Conservation (phyloP, 2,888 invertebrate genomes). For the Amorpha juglandis region DNA sequence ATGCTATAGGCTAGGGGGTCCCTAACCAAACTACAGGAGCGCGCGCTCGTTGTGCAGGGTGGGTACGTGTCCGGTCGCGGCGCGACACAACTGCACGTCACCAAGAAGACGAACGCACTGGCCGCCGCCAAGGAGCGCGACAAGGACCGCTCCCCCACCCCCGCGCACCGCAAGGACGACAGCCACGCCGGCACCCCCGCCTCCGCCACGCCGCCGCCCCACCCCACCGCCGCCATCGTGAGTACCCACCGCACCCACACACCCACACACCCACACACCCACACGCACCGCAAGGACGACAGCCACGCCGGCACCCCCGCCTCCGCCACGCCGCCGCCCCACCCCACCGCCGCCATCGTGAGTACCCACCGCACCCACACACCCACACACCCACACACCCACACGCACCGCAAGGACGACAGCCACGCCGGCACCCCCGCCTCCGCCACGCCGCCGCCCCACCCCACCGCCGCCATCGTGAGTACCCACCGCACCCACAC, state of each 20-base stretch:
- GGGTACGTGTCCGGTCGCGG: constrained; percentile 87
- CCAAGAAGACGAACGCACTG: constrained; percentile 91
- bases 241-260: constrained; percentile 46
- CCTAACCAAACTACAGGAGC: constrained; percentile 87
- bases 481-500: constrained; percentile 46
- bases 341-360: constrained; percentile 61
- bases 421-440: constrained; percentile 56
- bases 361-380: constrained; percentile 46
- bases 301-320: constrained; percentile 56
- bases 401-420: constrained; percentile 47
- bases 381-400: too few relatives aligned
- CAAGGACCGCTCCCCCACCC: constrained; percentile 69
- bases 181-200: constrained; percentile 56
- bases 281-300: constrained; percentile 47
- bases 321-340: constrained; percentile 68
- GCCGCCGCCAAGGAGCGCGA: constrained; percentile 85
- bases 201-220: constrained; percentile 68
- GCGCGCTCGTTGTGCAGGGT: constrained; percentile 87
- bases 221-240: constrained; percentile 61
- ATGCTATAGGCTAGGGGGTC: constrained; percentile 79
- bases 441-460: constrained; percentile 68
- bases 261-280: too few relatives aligned
- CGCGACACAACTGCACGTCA: constrained; percentile 87
- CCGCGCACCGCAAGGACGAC: constrained; percentile 47
- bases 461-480: constrained; percentile 61